Base-by-base conservation (phyloP, 2,888 invertebrate species). In the Tachina lurida region DNA sequence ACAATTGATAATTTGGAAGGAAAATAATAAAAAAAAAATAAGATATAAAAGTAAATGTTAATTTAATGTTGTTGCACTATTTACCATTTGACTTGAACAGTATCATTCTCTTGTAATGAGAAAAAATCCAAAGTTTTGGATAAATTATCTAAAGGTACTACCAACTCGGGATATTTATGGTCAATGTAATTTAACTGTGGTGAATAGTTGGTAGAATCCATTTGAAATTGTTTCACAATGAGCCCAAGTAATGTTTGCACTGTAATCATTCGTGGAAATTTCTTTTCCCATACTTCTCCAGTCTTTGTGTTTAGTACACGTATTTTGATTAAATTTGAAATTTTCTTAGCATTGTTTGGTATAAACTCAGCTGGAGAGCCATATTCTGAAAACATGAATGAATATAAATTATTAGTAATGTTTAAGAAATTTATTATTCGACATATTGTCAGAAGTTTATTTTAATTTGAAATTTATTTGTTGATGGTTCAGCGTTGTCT, bases 221-320 rank as follows among this genome's bases (percentile, higher is more conserved):
- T 92, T 87, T 95, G 94, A 90, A 97, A 97, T 88, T 97, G 93
- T 92, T 97, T 95, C 90, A 97, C 96, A 1, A 96, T 95, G 87
- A 98, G 93, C 89, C 96, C 96, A 89, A 96, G 95, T 87, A 98
- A 93, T 91, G 97, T 97, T 91, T 97, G 96, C 15, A 97, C 95
- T 8, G 95, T 94, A 95, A 97, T 96, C 79, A 96, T 95, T 1
- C 95, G 94, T 13, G 97, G 95, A 89, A 97, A 94, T 91, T 96
- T 96, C 91, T 97, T 97, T 58, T 93, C 93, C 87, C 95, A 93
- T 31, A 92, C 92, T 89, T 92, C 93, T 31, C 93, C 93, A 49
- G 94, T 93, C 86, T 88, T 86, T 52, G 93, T 90, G 88, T 94
- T 93, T 70, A 93, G 91, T 63, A 95, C 93, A 89, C 94, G 94